These are phyloP conservation scores for Leuciscus idus DNA, from an alignment of 2,113 vertebrate genomes.

Conservation along the genomic window DNA sequence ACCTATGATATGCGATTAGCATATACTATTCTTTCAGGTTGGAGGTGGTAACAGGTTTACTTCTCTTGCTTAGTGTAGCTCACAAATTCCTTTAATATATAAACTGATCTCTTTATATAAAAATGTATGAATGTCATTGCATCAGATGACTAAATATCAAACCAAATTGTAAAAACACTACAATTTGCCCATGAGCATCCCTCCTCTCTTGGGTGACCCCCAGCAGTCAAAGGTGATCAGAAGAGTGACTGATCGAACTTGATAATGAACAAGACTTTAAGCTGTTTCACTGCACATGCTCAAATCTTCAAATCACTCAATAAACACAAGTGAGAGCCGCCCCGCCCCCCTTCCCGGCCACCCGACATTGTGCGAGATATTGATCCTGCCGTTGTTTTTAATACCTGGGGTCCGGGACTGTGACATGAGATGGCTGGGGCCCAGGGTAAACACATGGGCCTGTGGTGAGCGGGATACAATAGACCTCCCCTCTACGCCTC, in stretches of 20 bases:
- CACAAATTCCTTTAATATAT: neutral
- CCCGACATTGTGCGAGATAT: conserved; percentile 79
- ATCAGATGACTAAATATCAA: neutral
- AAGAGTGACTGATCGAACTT: conserved; percentile 76
- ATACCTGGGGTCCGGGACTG: conserved; percentile 75
- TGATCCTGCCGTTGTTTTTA: conserved; percentile 75
- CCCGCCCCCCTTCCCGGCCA: conserved; percentile 70
- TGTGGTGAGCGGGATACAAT: conserved; percentile 66
- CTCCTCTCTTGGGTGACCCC: conserved; percentile 9
- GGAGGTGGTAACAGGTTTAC: neutral
- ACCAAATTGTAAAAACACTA: neutral
- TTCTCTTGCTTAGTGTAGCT: neutral
- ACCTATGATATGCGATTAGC: neutral
- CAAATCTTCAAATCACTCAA: conserved; percentile 70
- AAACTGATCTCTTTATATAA: neutral
- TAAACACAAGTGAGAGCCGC: conserved; percentile 66
- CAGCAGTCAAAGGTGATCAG: conserved; percentile 74
- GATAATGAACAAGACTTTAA: conserved; percentile 80
- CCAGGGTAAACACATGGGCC: conserved; percentile 67
- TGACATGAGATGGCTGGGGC: conserved; percentile 73
- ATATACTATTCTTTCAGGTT: neutral
- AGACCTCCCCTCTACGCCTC: conserved; percentile 71
- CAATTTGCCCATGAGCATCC: neutral
- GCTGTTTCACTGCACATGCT: conserved; percentile 78
- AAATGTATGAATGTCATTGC: neutral